Base-by-base conservation (phyloP, 2,113 vertebrate genomes). In the Pungitius pungitius region DNA sequence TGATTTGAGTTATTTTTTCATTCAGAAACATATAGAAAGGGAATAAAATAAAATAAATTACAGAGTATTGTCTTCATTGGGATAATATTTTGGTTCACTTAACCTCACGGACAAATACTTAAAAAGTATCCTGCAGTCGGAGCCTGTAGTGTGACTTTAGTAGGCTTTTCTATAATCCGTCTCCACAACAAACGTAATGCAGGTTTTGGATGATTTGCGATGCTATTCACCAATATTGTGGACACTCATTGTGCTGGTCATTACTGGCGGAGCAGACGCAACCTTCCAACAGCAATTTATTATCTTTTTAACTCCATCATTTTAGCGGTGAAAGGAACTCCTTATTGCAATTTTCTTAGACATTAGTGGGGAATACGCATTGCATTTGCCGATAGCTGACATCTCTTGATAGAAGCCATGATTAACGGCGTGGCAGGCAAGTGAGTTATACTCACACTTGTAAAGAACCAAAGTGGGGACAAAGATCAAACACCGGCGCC, bases 271-370 rank as follows among this genome's bases (percentile, higher is more conserved):
- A 68, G 58, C 47, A 56, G 37, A 11, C 24, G 37, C 71, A 78
- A 66, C 58, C 68, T 77, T 84, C 79, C 83, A 79, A 84, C 55
- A 72, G 74, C 69, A 61, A 71, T 61, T 78, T 73, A 80, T 84
- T 90, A 76, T 88, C 85, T 85, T 90, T 91, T 90, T 87, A 90
- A 89, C 84, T 64, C 68, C 69, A 85, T 90, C 47, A 88, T 81
- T 90, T 84, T 81, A 75, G 82, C 74, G 80, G 62, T 69, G 72
- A 75, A 83, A 89, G 73, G 54, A 82, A 73, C 69, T 81, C 35
- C 64, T 72, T 76, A 68, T 69, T 78, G 80, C 52, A 66, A 49
- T 30, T 60, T 89, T n/a, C n/a, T 87, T 81, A 63, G 81, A 87
- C 77, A 87, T 82, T 64, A 85, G 77, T 33, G 54, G 61, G 75